Percentiles rank a stretch among this genome's conserved stretches.
Conservation (phyloP, 2,797 vertebrate species). For the Brachyalestes nurse region DNA sequence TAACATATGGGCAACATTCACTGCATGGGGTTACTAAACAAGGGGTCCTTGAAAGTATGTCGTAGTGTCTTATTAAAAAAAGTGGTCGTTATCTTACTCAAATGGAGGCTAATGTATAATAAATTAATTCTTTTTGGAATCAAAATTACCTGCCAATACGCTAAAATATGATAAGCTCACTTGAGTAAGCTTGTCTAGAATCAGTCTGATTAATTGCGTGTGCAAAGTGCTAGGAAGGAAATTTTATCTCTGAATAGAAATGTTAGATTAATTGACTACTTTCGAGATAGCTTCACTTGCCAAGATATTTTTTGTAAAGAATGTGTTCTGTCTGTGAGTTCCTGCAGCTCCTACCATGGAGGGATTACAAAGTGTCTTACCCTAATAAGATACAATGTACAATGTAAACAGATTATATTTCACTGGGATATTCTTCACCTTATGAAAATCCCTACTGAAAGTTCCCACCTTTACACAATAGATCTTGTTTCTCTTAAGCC, state of each 20-base stretch:
- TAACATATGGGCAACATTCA: too few species aligned
- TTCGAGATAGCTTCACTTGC: not conserved
- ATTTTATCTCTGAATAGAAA: not conserved
- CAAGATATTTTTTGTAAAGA: conserved; percentile 1
- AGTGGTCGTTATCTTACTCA: not conserved
- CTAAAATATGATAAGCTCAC: not conserved
- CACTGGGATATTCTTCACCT: conserved; percentile 8
- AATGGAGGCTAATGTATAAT: not conserved
- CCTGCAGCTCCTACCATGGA: not conserved
- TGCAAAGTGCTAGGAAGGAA: not conserved
- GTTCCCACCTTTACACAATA: not conserved
- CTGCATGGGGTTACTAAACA: not conserved
- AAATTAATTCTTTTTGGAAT: not conserved
- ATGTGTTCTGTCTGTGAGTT: not conserved
- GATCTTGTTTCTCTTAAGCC: conserved; percentile 9
- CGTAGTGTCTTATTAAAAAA: not conserved
- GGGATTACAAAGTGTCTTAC: not conserved
- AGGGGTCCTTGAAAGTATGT: not conserved
- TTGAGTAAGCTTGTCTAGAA: too few species aligned
- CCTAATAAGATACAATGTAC: not conserved
- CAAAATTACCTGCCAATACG: not conserved
- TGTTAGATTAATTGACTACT: not conserved
- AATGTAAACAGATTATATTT: conserved; percentile 2
- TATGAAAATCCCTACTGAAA: not conserved
- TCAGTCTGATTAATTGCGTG: not conserved